Percentiles rank a stretch among this genome's conserved stretches.
phyloP scores from a whole-genome alignment of 2,888 invertebrate species.

The Liopterus haemorrhoidalis region DNA sequence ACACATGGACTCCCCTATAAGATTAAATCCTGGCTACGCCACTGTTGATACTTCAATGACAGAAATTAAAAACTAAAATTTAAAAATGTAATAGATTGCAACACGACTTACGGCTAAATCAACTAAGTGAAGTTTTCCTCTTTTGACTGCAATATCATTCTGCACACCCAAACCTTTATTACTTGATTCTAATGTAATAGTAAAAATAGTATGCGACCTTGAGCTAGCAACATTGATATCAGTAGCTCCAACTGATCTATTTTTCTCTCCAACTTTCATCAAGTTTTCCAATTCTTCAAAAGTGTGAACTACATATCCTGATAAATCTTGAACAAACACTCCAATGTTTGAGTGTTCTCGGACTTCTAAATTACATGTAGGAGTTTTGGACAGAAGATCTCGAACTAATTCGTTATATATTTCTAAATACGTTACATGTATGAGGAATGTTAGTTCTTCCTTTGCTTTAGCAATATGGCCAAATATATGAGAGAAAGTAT shows the following conservation, averaged over 20 bases:
- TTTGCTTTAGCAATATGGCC: slow-evolving; percentile 94
- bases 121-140: slow-evolving; percentile 95
- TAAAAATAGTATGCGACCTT: slow-evolving; percentile 96
- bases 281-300: slow-evolving; percentile 44
- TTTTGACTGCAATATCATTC: slow-evolving; percentile 83
- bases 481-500: slow-evolving; percentile 98
- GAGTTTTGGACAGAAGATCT: slow-evolving; percentile 82
- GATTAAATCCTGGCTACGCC: too few relatives aligned
- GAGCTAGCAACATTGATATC: slow-evolving; percentile 98
- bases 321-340: slow-evolving; percentile 95
- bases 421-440: slow-evolving; percentile 95
- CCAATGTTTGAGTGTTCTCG: slow-evolving; percentile 95
- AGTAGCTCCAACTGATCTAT: slow-evolving; percentile 84
- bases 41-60: slow-evolving; percentile 11
- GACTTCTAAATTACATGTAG: slow-evolving; percentile 79
- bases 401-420: slow-evolving; percentile 99
- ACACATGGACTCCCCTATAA: too few relatives aligned
- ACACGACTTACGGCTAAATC: slow-evolving; percentile 78
- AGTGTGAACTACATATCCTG: slow-evolving; percentile 90
- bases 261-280: slow-evolving; percentile 88
- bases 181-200: slow-evolving; percentile 94
- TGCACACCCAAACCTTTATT: slow-evolving; percentile 74
- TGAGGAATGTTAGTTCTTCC: slow-evolving; percentile 67
- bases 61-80: slow-evolving; percentile 9
- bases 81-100: slow-evolving; percentile 6